phyloP scores from a whole-genome alignment of 2,797 vertebrate species.

The Mareca strepera region DNA sequence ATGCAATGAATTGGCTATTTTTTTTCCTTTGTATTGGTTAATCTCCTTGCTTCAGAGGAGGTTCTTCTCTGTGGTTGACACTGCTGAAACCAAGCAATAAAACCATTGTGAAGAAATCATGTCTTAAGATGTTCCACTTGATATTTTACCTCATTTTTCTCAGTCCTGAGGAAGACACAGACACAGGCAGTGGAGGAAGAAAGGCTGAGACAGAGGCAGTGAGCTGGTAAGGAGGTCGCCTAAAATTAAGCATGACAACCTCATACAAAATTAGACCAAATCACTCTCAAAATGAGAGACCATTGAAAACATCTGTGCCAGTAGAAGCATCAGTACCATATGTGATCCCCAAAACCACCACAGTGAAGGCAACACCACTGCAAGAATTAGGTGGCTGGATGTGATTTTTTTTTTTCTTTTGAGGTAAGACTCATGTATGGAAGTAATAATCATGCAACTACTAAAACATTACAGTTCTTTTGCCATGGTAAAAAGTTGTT shows the following conservation, averaged over 20 bases:
- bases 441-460: not conserved
- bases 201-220: not conserved
- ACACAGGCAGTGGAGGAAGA: not conserved
- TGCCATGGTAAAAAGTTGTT: rapidly evolving
- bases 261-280: not conserved
- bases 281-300: not conserved
- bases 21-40: conserved; percentile 33
- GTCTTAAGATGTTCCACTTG: not conserved
- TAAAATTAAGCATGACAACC: no score
- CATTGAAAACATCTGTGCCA: not conserved
- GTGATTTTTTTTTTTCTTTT: not conserved
- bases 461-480: rapidly evolving
- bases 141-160: not conserved
- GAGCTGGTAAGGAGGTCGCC: not conserved
- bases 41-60: conserved; percentile 44
- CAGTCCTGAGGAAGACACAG: not conserved
- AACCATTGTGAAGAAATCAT: not conserved
- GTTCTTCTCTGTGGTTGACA: conserved; percentile 49
- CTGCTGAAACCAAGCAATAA: conserved; percentile 70
- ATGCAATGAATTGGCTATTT: not conserved
- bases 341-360: not conserved
- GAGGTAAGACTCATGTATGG: not conserved
- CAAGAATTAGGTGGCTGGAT: not conserved
- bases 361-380: not conserved
- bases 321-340: not conserved